phyloP scores from a whole-genome alignment of 2,113 vertebrate species.

The Odocoileus hemionus region DNA sequence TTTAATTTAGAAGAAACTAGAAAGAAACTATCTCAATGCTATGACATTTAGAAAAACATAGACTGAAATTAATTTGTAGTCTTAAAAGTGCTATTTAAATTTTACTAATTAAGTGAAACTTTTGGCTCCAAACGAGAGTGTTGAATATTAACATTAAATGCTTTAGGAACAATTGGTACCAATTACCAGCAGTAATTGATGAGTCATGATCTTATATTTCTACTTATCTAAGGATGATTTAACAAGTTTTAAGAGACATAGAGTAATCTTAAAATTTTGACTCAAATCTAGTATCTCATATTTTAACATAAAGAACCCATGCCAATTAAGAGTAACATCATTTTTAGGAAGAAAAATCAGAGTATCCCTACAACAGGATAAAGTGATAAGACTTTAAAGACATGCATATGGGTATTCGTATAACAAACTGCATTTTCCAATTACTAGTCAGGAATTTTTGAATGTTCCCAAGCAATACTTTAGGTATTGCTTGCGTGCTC shows the following conservation, averaged over 20 bases:
- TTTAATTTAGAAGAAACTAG: not conserved
- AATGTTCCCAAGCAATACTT: not conserved
- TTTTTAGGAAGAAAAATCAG: not conserved
- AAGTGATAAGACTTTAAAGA: not conserved
- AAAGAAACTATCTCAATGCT: not conserved
- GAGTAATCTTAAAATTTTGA: not conserved
- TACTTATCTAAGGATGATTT: not conserved
- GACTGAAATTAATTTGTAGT: not conserved
- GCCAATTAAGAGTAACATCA: not conserved
- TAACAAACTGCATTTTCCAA: not conserved
- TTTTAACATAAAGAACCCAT: not conserved
- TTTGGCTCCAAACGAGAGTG: not conserved
- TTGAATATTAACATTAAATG: not conserved
- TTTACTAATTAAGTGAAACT: conserved; percentile 35
- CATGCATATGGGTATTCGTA: not conserved
- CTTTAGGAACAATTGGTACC: not conserved
- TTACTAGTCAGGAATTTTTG: not conserved
- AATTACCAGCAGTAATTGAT: conserved; percentile 20
- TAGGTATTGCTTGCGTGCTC: not conserved
- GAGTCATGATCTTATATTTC: conserved; percentile 1
- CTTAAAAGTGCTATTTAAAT: conserved; percentile 57
- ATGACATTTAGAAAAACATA: not conserved
- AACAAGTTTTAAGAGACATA: conserved; percentile 16
- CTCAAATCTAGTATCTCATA: not conserved
- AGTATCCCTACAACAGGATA: not conserved